These are phyloP conservation scores for Drosophila busckii DNA, from an alignment of 1,140 invertebrate genomes.

Conservation along the genomic window DNA sequence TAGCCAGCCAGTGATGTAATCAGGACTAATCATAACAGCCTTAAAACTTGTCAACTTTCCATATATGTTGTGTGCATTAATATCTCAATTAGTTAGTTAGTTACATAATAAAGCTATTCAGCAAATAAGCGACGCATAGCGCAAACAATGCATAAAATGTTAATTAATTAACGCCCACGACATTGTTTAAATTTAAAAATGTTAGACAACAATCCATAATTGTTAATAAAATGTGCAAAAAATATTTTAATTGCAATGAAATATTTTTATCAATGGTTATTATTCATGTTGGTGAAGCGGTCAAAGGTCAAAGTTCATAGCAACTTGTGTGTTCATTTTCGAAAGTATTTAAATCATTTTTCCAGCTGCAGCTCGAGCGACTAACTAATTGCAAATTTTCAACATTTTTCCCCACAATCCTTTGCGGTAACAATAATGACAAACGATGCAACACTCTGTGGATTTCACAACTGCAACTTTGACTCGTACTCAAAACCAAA, in stretches of 20 bases:
- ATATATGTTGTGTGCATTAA: constrained; percentile 10
- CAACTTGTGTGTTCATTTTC: constrained; percentile 4
- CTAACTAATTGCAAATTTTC: constrained; percentile 64
- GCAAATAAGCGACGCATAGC: too few species aligned
- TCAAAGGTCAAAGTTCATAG: constrained; percentile 1
- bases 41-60: constrained; percentile 1
- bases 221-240: too few species aligned
- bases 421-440: constrained; percentile 29
- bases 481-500: constrained; percentile 13
- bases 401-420: constrained; percentile 54
- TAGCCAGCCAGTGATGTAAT: constrained; percentile 14
- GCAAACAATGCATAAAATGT: background rate
- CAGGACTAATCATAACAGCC: background rate
- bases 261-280: too few species aligned
- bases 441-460: constrained; percentile 32
- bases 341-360: constrained; percentile 1
- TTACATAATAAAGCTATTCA: constrained; percentile 24
- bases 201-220: too few species aligned
- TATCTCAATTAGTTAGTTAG: constrained; percentile 28
- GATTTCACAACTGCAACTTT: constrained; percentile 43
- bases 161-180: constrained; percentile 17
- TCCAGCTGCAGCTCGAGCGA: too few species aligned
- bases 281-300: too few species aligned
- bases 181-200: too few species aligned
- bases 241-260: too few species aligned